Base-by-base conservation (phyloP, 2,113 vertebrate species). In the Sigmodon hispidus region DNA sequence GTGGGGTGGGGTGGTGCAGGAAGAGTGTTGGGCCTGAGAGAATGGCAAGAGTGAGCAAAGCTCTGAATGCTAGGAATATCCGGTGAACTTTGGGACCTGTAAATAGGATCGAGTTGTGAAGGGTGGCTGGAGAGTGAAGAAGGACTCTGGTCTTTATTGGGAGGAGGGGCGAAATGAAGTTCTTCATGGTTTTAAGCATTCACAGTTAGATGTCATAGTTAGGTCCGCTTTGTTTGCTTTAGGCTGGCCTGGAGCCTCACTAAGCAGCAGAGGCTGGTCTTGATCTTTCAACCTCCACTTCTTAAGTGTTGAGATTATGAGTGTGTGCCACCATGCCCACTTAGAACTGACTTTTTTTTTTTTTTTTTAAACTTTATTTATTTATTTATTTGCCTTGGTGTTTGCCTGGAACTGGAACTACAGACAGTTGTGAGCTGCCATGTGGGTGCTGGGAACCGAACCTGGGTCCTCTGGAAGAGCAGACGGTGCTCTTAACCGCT, bases 121-220 rank as follows among this genome's bases (percentile, higher is more conserved):
- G 48, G n/a, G 11, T 3, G 11, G 29, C 50, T 90, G 15, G 8
- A 50, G 43, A 29, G 5, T 7, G 0, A 4, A 11, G 31, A 67
- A 50, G 67, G 24, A 93, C 76, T 79, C 69, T 52, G 34, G 40
- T 86, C 61, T 93, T 91, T 55, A 61, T 31, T 52, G 36, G 45
- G 79, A 95, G 36, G 80, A 17, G 93, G 36, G 48, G 89, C 88
- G 89, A 70, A 36, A 45, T 50, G 31, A 67, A 86, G n/a, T 75
- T n/a, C 63, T 87, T 76, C 45, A 86, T 76, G 72, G 63, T 83
- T 95, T 95, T 87, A 75, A 85, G 76, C 5, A 87, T n/a, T n/a
- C n/a, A n/a, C n/a, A 70, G 45, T 52, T 50, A 94, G 50, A 91
- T n/a, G 40, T 34, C 31, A 57, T 52, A 70, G 57, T 22, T 48